Conservation (phyloP, 2,113 vertebrate genomes). For the Silurus asotus region DNA sequence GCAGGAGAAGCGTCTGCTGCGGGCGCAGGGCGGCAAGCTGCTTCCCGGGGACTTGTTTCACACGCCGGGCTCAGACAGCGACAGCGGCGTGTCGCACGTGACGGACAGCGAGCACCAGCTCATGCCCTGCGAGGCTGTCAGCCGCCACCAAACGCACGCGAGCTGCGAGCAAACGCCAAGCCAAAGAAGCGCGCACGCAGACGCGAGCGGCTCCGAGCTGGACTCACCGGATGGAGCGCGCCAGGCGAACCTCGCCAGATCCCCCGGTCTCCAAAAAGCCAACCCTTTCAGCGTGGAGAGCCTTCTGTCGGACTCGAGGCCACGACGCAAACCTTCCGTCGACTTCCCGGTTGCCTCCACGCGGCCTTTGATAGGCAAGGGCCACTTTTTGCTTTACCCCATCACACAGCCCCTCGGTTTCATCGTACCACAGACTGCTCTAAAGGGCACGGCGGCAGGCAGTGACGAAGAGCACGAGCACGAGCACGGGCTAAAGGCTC, state of each 20-base stretch:
- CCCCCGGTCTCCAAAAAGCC: conserved; percentile 79
- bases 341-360: conserved; percentile 84
- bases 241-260: conserved; percentile 70
- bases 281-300: conserved; percentile 96
- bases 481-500: conserved; percentile 64
- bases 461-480: conserved; percentile 67
- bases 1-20: conserved; percentile 91
- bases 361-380: conserved; percentile 89
- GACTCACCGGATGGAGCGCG: conserved; percentile 72
- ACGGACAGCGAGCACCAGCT: conserved; percentile 74
- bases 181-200: conserved; percentile 84
- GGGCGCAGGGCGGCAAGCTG: conserved; percentile 85
- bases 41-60: conserved; percentile 83
- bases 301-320: conserved; percentile 88
- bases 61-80: conserved; percentile 95
- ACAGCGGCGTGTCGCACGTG: conserved; percentile 85
- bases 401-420: conserved; percentile 95
- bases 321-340: conserved; percentile 80
- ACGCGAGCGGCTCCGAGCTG: conserved; percentile 74
- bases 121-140: conserved; percentile 61
- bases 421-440: conserved; percentile 88
- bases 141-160: conserved; percentile 66
- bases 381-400: conserved; percentile 92
- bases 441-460: conserved; percentile 71
- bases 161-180: conserved; percentile 79